Base-by-base conservation (phyloP, 2,888 invertebrate genomes). In the Tetropium fuscum region DNA sequence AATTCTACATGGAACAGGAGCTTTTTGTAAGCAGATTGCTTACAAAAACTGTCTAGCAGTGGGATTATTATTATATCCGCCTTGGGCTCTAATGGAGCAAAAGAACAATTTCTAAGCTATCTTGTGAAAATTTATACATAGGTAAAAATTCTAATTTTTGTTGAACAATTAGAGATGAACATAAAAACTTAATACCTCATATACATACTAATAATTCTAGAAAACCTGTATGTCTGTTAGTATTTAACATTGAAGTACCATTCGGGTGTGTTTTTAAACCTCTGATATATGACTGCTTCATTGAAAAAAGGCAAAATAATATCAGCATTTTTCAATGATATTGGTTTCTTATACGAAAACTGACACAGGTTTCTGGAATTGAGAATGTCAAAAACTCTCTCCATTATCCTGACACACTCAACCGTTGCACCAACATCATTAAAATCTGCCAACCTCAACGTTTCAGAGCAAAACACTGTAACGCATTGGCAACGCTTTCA, bases 1-100 rank as follows among this genome's bases (percentile, higher is more conserved):
- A 22, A 3, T 7, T 22, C 22, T 7, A 22, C 22, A 22, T 22
- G 22, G 3, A 22, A 3, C 3, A 22, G 7, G 4, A 66, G 34
- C 44, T 61, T 60, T 47, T 66, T 64, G 44, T 68, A 68, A 1
- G 65, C 58, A 3, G 53, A 40, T 7, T n/a, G n/a, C n/a, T n/a
- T n/a, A n/a, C n/a, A 32, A 47, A 53, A 66, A 66, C 15, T 67
- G 66, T 3, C 57, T 22, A 10, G 45, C 45, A 6, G 66, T 66
- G 1, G 68, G 68, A 51, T 68, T 68, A 32, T 66, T 68, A 49
- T 68, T 68, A 51, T 58, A 64, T 3, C 66, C 68, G 2, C 68
- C 68, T 53, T 44, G 54, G 3, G 55, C 49, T n/a, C 64, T 27
- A 6, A 68, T 58, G 10, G 54, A 55, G 20, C 41, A 40, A 36